Base-by-base conservation (phyloP, 2,888 invertebrate species). In the Ormyrus thymus region DNA sequence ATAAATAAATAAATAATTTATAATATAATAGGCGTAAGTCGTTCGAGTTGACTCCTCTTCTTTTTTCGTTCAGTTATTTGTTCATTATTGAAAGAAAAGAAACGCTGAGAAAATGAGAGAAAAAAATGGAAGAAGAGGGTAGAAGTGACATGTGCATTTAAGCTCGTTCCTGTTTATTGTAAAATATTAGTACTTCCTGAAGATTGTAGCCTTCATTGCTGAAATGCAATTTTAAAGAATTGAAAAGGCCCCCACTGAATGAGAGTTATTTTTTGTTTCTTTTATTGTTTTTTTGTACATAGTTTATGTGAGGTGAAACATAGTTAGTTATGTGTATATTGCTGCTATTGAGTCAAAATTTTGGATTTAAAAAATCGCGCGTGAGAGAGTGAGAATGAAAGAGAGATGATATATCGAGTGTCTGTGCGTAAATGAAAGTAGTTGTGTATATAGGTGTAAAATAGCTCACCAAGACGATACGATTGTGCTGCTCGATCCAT, bases 251-350 rank as follows among this genome's bases (percentile, higher is more conserved):
- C 64, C 76, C 61, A 80, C 8, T 61, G 65, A 56, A 68, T 81
- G 76, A 79, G 74, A 81, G 77, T 83, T 78, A 76, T 75, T 81
- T 82, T 81, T 83, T 81, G 81, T 83, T 81, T 79, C 70, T 78
- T 83, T 75, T 79, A 71, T 85, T 84, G 83, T 86, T 85, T 83
- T 86, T 87, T 84, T 88, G 88, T 88, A 88, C 84, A 88, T 88
- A 88, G 84, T 86, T 86, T 84, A 86, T 84, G 75, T 45, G 61
- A 71, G 64, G 81, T 76, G 73, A 74, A 70, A 80, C 45, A 80
- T 75, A 80, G 73, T 74, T 75, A 80, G 73, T 74, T 77, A 72
- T 55, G 51, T 81, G 81, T 81, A 81, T 81, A 81, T 83, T 79
- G 62, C 64, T 70, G 71, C 74, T 81, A 76, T 73, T 80, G 78